A percentile compares a stretch with the other conserved stretches of the same genome.
Evolutionary conservation across 1,140 invertebrate genomes (phyloP).

Genomic region (Bombyx mori): ASM3026992v2 NC_085112.1:7971001-7971500

Average conservation of each 20-base stretch:
- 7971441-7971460: slow-evolving; percentile 8
- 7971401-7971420: slow-evolving; percentile 2
- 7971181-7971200: no score
- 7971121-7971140: slow-evolving; percentile 53
- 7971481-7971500: no score
- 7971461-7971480: slow-evolving; percentile 23
- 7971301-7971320: no score
- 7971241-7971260: no score
- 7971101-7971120: slow-evolving; percentile 64
- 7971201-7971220: no score
- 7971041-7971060: no score
- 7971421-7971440: no score
- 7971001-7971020: not conserved
- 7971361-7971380: slow-evolving; percentile 31
- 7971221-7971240: no score
- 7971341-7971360: slow-evolving; percentile 17
- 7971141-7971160: slow-evolving; percentile 30
- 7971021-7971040: not conserved
- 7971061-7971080: slow-evolving; percentile 43
- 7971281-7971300: no score
- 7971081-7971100: slow-evolving; percentile 61
- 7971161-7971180: no score
- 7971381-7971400: slow-evolving; percentile 43
- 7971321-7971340: slow-evolving; percentile 17
- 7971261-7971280: no score